These are phyloP conservation scores for Ammospiza caudacuta DNA, from an alignment of 2,113 vertebrate genomes.

Conservation along the genomic window DNA sequence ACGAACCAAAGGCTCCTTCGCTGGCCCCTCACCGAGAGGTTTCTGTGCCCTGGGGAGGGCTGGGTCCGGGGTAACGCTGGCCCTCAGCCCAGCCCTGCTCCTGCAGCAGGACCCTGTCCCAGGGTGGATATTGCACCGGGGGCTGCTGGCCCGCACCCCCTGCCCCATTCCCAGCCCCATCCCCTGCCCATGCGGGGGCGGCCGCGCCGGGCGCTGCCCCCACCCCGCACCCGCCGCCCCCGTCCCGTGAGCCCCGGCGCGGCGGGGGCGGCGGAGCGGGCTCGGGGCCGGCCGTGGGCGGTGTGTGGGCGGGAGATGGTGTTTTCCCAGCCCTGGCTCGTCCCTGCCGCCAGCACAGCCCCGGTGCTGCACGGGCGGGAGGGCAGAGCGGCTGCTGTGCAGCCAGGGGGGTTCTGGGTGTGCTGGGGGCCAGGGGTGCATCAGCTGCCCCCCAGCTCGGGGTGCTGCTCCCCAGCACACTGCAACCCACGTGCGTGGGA, in stretches of 20 bases:
- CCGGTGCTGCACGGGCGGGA: not conserved
- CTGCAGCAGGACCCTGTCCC: not conserved
- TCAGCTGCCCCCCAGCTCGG: not conserved
- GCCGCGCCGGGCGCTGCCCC: not conserved
- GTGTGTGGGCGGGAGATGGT: constrained; percentile 13
- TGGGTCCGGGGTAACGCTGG: not conserved
- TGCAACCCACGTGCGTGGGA: not conserved
- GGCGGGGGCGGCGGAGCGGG: not conserved
- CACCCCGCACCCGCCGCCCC: not conserved
- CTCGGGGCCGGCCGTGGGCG: not conserved
- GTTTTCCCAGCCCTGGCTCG: constrained; percentile 17
- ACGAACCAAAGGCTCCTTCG: not conserved
- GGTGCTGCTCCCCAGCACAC: rapidly evolving
- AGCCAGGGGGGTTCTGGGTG: not conserved
- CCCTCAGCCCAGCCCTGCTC: not conserved
- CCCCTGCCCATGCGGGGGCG: not conserved
- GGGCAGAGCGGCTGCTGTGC: rapidly evolving
- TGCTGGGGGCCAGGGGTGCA: not conserved
- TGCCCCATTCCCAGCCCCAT: not conserved
- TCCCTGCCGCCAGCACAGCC: not conserved
- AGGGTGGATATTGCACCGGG: rapidly evolving
- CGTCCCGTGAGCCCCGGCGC: not conserved
- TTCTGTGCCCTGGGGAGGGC: not conserved
- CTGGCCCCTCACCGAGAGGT: not conserved
- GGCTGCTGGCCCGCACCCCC: not conserved